These are phyloP conservation scores for Pammene aurita DNA, from an alignment of 2,888 invertebrate species.

Conservation along the genomic window DNA sequence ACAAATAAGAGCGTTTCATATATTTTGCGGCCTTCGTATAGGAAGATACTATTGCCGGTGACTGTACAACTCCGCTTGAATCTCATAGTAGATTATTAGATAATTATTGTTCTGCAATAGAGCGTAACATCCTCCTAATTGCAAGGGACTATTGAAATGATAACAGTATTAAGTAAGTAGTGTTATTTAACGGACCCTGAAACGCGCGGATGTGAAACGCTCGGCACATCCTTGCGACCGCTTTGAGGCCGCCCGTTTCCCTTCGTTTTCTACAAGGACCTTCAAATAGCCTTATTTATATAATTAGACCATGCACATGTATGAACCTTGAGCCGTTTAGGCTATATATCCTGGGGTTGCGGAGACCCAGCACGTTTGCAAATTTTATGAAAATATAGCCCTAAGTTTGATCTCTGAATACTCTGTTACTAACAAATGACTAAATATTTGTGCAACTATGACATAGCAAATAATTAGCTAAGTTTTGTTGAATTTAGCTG, in stretches of 20 bases:
- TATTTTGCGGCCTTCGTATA: too few species aligned
- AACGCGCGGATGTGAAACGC: conserved; percentile 37
- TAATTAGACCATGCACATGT: conserved; percentile 17
- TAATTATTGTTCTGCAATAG: neutral
- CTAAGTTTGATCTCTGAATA: too few species aligned
- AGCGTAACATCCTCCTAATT: conserved; percentile 13
- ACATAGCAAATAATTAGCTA: neutral
- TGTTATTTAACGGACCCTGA: conserved; percentile 36
- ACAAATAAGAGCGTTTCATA: too few species aligned
- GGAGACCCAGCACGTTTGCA: neutral
- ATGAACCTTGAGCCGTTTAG: neutral
- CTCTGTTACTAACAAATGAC: too few species aligned
- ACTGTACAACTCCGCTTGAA: neutral
- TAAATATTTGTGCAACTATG: too few species aligned
- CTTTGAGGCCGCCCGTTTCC: conserved; percentile 21
- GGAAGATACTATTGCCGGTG: too few species aligned
- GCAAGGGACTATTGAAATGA: conserved; percentile 18
- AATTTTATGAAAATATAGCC: too few species aligned
- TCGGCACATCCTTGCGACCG: conserved; percentile 29
- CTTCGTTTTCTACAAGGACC: conserved; percentile 38
- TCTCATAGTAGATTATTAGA: neutral
- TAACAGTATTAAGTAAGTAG: conserved; percentile 22
- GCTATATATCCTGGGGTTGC: neutral
- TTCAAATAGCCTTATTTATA: conserved; percentile 20
- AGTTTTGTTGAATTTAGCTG: neutral